A percentile compares a stretch with the other conserved stretches of the same genome.
These are phyloP conservation scores for Tetramorium bicarinatum DNA, from an alignment of 2,888 invertebrate genomes.

Conservation along the genomic window DNA sequence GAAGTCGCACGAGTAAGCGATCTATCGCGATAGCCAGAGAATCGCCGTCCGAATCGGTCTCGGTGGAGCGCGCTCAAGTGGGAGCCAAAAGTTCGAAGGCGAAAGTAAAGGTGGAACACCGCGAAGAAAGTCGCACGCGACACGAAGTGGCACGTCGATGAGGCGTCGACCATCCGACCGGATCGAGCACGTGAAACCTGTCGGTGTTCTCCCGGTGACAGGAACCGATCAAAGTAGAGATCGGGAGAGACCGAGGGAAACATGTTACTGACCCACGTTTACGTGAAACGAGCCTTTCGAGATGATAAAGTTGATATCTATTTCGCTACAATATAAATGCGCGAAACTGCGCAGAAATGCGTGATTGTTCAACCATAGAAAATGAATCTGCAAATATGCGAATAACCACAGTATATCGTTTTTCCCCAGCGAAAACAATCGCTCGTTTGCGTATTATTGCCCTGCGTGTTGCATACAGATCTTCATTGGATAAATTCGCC, in stretches of 20 bases:
- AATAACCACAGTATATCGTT: constrained; percentile 21
- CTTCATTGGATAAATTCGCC: constrained; percentile 41
- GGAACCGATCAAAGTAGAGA: constrained; percentile 1
- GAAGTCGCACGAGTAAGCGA: constrained; percentile 45
- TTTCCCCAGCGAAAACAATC: constrained; percentile 43
- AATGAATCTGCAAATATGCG: constrained; percentile 11
- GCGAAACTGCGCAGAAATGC: neutral
- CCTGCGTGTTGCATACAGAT: neutral
- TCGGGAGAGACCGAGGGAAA: neutral
- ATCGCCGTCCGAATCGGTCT: constrained; percentile 38
- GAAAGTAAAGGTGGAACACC: constrained; percentile 75
- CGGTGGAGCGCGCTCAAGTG: constrained; percentile 26
- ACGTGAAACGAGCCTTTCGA: neutral
- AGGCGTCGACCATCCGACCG: constrained; percentile 55
- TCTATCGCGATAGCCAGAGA: constrained; percentile 32
- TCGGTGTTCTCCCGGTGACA: constrained; percentile 28
- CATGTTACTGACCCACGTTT: neutral
- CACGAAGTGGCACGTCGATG: constrained; percentile 72
- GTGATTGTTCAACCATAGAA: constrained; percentile 34
- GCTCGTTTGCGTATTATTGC: constrained; percentile 31
- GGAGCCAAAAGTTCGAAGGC: constrained; percentile 71
- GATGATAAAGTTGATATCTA: constrained; percentile 1
- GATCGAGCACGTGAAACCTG: constrained; percentile 50
- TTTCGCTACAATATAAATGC: neutral
- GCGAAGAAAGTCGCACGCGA: constrained; percentile 76